Conservation (phyloP, 2,888 invertebrate species). For the Conus canariensis region DNA sequence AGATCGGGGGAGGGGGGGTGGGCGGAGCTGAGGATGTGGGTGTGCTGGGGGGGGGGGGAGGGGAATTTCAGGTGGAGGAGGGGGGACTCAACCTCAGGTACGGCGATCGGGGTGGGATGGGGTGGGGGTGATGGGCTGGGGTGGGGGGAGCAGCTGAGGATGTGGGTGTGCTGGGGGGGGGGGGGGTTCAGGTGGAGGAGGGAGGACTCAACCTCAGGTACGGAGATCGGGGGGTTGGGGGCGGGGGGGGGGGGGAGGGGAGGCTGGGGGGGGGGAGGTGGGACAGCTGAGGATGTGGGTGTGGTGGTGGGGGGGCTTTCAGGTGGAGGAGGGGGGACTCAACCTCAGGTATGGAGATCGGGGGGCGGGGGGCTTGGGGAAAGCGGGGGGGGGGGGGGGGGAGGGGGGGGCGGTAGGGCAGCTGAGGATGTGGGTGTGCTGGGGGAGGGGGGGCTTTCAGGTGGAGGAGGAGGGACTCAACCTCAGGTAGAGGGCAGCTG, state of each 20-base stretch:
- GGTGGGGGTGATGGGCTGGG: no score
- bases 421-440: no score
- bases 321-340: conserved; percentile 17
- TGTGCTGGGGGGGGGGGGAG: background rate
- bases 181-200: background rate
- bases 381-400: no score
- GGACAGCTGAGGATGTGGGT: background rate
- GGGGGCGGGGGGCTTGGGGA: no score
- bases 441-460: no score
- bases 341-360: conserved; percentile 4
- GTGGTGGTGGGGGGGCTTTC: background rate
- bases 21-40: background rate
- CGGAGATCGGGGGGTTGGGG: no score
- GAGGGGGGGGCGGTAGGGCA: no score
- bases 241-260: background rate
- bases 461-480: background rate
- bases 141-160: background rate
- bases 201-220: conserved; percentile 31
- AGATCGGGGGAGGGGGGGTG: background rate
- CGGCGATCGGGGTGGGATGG: background rate
- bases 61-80: background rate
- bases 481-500: background rate
- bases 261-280: background rate
- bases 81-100: background rate
- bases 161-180: background rate